phyloP scores from a whole-genome alignment of 2,888 invertebrate genomes.

The Andrena praecox region DNA sequence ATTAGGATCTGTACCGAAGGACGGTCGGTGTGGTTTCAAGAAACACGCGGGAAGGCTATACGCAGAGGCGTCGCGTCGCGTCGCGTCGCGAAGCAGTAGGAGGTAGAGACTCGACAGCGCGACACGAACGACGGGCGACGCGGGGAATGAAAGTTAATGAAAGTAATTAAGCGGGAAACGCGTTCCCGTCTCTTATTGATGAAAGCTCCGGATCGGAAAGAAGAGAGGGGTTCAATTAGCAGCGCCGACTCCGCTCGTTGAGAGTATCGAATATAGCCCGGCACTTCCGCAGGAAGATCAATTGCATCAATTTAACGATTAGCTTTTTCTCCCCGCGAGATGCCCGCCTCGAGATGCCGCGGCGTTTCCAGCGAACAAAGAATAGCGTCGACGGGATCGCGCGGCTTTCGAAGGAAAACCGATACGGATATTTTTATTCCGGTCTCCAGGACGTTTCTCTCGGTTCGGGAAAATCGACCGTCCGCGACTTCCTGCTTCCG shows the following conservation, averaged over 20 bases:
- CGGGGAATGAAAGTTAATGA: constrained; percentile 63
- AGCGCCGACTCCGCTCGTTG: constrained; percentile 59
- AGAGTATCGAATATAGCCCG: constrained; percentile 51
- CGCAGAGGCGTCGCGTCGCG: neutral
- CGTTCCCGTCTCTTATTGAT: constrained; percentile 35
- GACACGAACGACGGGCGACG: neutral
- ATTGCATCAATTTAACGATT: constrained; percentile 69
- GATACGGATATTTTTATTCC: neutral
- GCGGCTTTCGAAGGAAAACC: neutral
- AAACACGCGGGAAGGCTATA: constrained; percentile 4
- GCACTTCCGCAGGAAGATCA: constrained; percentile 67
- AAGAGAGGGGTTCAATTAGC: constrained; percentile 60
- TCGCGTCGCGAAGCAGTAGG: neutral
- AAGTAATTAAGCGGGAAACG: constrained; percentile 62
- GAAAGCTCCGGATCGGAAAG: constrained; percentile 47
- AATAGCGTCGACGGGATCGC: neutral
- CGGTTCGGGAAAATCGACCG: neutral
- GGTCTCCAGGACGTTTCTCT: neutral
- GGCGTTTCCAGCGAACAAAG: neutral
- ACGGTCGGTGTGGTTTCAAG: constrained; percentile 36
- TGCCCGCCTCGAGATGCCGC: neutral
- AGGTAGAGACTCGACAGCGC: neutral
- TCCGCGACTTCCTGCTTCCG: constrained; percentile 32
- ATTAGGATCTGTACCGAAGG: constrained; percentile 69
- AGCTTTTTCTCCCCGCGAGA: constrained; percentile 20